These are phyloP conservation scores for Chrysocyon brachyurus DNA, from an alignment of 2,797 vertebrate species.

Conservation along the genomic window DNA sequence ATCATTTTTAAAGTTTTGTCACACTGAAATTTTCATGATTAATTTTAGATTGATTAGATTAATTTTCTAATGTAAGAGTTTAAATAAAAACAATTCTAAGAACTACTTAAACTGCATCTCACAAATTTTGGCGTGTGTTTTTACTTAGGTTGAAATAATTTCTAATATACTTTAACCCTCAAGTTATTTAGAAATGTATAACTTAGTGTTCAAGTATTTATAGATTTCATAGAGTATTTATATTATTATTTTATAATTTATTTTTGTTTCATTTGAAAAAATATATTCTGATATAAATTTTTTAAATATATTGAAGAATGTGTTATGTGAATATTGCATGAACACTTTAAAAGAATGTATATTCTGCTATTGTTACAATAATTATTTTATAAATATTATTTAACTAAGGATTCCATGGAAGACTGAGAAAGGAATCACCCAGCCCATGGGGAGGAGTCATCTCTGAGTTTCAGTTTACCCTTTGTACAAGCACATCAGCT, in stretches of 20 bases:
- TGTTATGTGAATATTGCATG: neutral
- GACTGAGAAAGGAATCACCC: neutral
- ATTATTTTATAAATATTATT: neutral
- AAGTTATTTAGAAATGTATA: neutral
- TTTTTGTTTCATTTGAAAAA: neutral
- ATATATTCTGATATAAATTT: neutral
- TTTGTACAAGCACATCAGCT: neutral
- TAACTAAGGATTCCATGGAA: neutral
- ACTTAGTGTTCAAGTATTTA: conserved; percentile 3
- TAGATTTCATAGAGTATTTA: neutral
- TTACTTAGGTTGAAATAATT: neutral
- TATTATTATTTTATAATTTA: neutral
- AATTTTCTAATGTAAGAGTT: neutral
- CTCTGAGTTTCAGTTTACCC: neutral
- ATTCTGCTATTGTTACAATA: neutral
- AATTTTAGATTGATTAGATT: neutral
- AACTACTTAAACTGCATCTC: neutral
- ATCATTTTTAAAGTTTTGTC: neutral
- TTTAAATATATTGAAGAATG: neutral
- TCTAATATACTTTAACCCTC: neutral
- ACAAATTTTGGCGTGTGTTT: neutral
- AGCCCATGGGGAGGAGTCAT: too few species aligned
- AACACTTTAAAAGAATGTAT: neutral
- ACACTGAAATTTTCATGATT: neutral
- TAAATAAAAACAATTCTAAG: neutral